Conservation (phyloP, 2,888 invertebrate species). For the Scaptodrosophila latifasciaeformis region DNA sequence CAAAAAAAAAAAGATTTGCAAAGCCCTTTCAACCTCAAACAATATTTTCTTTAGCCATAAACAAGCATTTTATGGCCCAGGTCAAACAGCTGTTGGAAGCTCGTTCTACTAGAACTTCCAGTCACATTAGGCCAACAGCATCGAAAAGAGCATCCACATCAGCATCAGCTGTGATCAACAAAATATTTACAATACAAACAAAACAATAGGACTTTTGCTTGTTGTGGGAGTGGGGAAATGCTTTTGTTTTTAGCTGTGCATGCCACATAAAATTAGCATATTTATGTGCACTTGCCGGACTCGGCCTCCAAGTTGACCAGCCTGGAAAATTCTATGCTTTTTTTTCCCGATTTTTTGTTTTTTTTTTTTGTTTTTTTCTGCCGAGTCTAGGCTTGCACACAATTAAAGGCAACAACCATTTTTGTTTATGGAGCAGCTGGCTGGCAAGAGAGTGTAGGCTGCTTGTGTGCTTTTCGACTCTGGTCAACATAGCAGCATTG, state of each 20-base stretch:
- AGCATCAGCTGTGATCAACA: constrained; percentile 7
- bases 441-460: not conserved
- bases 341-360: too few species aligned
- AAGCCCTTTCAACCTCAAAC: not conserved
- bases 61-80: constrained; percentile 50
- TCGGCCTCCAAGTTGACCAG: too few species aligned
- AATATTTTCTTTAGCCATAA: constrained; percentile 37
- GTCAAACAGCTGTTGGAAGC: constrained; percentile 41
- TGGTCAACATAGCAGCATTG: constrained; percentile 18
- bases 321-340: too few species aligned
- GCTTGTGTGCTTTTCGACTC: not conserved
- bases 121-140: not conserved
- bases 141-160: not conserved
- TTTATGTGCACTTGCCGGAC: constrained; percentile 41
- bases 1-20: too few species aligned
- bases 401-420: constrained; percentile 32
- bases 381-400: constrained; percentile 24
- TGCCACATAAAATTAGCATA: constrained; percentile 63
- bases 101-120: not conserved
- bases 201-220: not conserved
- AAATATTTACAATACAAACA: constrained; percentile 39
- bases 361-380: too few species aligned
- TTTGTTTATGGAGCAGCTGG: constrained; percentile 18
- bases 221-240: too few species aligned
- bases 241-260: constrained; percentile 2